These are phyloP conservation scores for Cryptus armator DNA, from an alignment of 2,888 invertebrate species.

Conservation along the genomic window DNA sequence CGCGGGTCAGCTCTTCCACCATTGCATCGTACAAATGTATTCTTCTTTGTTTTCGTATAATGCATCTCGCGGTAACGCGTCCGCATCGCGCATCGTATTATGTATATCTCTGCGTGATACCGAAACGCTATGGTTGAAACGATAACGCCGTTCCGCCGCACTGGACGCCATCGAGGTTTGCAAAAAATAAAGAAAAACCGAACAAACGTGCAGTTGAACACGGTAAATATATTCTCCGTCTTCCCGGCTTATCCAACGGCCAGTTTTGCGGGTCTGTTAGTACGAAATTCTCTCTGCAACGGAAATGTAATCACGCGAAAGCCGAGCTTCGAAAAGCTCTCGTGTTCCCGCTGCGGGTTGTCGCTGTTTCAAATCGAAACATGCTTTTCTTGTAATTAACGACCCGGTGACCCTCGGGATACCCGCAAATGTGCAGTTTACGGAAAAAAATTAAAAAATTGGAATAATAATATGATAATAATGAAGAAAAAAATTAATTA, in stretches of 20 bases:
- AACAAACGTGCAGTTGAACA: not conserved
- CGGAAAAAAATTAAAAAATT: too few relatives aligned
- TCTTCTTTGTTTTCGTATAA: not conserved
- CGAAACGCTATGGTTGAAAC: not conserved
- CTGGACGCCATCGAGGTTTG: not conserved
- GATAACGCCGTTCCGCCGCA: not conserved
- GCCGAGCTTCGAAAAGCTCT: not conserved
- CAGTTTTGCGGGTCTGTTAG: not conserved
- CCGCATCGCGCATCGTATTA: not conserved
- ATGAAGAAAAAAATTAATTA: too few relatives aligned
- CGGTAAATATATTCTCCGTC: constrained; percentile 4
- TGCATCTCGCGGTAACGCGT: not conserved
- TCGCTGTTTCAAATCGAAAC: not conserved
- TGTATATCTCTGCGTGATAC: constrained; percentile 4
- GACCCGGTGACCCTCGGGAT: not conserved
- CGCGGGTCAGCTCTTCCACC: constrained; percentile 9
- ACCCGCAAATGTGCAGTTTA: too few relatives aligned
- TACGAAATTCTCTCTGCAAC: constrained; percentile 19
- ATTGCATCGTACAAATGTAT: not conserved
- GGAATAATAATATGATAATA: too few relatives aligned
- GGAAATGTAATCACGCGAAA: constrained; percentile 33
- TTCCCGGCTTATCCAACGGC: not conserved
- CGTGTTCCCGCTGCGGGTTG: not conserved
- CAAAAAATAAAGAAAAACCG: not conserved
- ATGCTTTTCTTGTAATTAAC: constrained; percentile 1